Percentiles rank a stretch among this genome's conserved stretches.
Evolutionary conservation across 2,113 vertebrate genomes (phyloP).

Genomic region (Malurus cyaneus): DNA sequence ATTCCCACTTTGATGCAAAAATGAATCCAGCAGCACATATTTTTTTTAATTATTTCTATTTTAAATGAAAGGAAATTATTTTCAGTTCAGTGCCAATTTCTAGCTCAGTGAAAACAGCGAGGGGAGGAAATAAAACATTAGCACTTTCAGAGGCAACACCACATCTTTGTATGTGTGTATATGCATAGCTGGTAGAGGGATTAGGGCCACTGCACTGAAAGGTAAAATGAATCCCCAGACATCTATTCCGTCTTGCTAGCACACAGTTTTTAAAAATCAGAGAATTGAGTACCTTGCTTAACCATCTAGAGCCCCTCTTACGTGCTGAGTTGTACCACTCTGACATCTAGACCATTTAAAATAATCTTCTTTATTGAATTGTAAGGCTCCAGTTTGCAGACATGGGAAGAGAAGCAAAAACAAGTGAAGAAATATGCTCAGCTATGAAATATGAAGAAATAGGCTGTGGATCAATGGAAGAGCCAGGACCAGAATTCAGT

Average conservation of each 20-base stretch:
- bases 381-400: background rate
- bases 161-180: background rate
- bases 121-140: background rate
- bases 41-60: slow-evolving; percentile 31
- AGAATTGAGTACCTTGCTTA: background rate
- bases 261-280: background rate
- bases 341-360: background rate
- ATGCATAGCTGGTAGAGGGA: background rate
- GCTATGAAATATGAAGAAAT: background rate
- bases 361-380: background rate
- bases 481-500: background rate
- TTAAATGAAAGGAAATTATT: slow-evolving; percentile 39
- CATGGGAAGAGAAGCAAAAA: background rate
- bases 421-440: background rate
- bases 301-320: background rate
- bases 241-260: background rate
- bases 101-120: background rate
- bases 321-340: background rate
- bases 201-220: background rate
- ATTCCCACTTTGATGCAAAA: background rate
- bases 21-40: background rate
- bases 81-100: background rate
- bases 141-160: background rate
- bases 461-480: background rate
- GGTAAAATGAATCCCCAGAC: background rate